Evolutionary conservation across 2,113 vertebrate species (phyloP).

Genomic region (Peromyscus polionotus): DNA sequence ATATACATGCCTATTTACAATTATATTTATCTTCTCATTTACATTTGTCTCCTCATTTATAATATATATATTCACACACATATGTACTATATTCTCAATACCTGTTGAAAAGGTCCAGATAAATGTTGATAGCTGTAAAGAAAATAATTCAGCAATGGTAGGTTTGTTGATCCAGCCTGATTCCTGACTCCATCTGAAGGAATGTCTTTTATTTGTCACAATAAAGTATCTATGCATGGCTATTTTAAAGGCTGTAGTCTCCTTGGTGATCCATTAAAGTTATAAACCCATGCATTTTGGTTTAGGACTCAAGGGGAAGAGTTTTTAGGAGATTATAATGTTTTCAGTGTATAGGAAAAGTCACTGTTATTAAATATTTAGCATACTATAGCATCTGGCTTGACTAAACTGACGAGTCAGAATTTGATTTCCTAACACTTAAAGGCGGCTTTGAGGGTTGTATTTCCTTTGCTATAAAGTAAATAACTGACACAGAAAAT

Average conservation of each 20-base stretch:
- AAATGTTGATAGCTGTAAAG: neutral
- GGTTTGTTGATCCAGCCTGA: neutral
- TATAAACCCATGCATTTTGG: neutral
- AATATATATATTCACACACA: neutral
- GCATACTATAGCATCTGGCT: neutral
- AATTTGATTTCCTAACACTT: slow-evolving; percentile 35
- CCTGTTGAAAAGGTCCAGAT: neutral
- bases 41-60: neutral
- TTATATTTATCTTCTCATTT: neutral
- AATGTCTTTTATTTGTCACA: neutral
- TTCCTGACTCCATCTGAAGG: neutral
- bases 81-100: neutral
- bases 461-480: slow-evolving; percentile 4
- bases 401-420: neutral
- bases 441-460: slow-evolving; percentile 23
- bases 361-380: slow-evolving; percentile 37
- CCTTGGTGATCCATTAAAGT: neutral
- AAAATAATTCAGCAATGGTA: neutral
- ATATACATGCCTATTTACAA: neutral
- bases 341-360: slow-evolving; percentile 10
- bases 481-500: neutral
- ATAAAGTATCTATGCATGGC: neutral
- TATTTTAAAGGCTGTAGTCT: neutral
- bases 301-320: neutral
- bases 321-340: neutral